Percentiles rank a stretch among this genome's conserved stretches.
Conservation (phyloP, 2,113 vertebrate genomes). For the Zapornia atra region DNA sequence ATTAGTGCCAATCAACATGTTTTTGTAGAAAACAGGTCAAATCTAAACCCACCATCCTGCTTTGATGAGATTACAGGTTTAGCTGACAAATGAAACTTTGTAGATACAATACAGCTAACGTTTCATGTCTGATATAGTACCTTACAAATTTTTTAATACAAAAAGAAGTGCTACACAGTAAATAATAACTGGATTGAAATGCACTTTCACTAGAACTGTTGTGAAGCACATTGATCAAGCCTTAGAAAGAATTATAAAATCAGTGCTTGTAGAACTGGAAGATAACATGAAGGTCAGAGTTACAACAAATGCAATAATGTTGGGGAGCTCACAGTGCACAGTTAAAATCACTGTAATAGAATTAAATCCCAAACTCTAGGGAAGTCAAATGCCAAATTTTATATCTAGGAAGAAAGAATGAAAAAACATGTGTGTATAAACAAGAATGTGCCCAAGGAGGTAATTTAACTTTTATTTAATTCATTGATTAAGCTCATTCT, state of each 20-base stretch:
- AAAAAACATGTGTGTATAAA: background rate
- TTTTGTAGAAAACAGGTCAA: constrained; percentile 46
- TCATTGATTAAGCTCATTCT: background rate
- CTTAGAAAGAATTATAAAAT: background rate
- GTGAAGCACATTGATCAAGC: background rate
- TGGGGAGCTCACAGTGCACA: background rate
- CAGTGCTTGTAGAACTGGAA: background rate
- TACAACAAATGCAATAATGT: background rate
- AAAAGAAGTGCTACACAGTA: fast-evolving
- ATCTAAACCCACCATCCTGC: background rate
- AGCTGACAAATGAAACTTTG: background rate
- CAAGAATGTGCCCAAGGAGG: too few relatives aligned
- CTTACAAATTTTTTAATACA: background rate
- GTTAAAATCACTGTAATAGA: background rate
- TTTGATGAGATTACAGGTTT: background rate
- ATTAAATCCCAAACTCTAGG: background rate
- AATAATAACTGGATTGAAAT: background rate
- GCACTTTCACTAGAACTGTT: background rate
- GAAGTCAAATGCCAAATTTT: background rate
- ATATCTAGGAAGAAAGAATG: background rate
- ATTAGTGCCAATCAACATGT: constrained; percentile 17
- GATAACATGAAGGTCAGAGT: background rate
- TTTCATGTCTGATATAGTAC: background rate
- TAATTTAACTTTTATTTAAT: background rate
- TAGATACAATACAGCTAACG: background rate